Conservation (phyloP, 1,140 invertebrate genomes). For the Cotesia vestalis region DNA sequence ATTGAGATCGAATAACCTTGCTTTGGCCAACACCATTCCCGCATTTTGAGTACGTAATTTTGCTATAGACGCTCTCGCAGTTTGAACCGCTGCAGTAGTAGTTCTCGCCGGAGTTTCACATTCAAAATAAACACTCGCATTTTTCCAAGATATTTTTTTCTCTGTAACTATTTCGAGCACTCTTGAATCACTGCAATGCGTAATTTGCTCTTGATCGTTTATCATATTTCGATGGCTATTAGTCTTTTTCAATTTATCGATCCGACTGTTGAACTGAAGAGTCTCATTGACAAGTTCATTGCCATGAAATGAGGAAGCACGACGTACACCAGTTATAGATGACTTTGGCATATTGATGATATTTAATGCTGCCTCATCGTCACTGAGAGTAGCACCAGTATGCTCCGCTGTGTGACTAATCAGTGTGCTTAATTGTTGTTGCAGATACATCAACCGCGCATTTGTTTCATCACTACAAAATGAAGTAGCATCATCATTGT, state of each 20-base stretch:
- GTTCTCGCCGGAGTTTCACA: constrained; percentile 38
- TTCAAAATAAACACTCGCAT: constrained; percentile 59
- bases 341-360: constrained; percentile 39
- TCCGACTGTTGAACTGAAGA: constrained; percentile 54
- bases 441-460: constrained; percentile 51
- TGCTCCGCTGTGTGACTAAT: constrained; percentile 56
- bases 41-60: constrained; percentile 72
- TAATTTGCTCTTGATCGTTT: constrained; percentile 28
- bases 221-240: constrained; percentile 52
- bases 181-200: background rate
- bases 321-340: constrained; percentile 41
- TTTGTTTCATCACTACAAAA: constrained; percentile 55
- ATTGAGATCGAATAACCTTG: constrained; percentile 71
- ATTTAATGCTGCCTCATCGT: constrained; percentile 42
- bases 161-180: constrained; percentile 36
- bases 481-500: constrained; percentile 32
- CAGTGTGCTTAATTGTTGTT: constrained; percentile 52
- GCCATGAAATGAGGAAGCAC: constrained; percentile 59
- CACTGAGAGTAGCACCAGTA: constrained; percentile 45
- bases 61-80: constrained; percentile 71
- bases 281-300: constrained; percentile 49
- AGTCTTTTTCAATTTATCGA: constrained; percentile 56
- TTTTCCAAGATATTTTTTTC: constrained; percentile 57
- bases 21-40: constrained; percentile 75
- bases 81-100: constrained; percentile 53